Percentiles rank a stretch among this genome's conserved stretches.
Conservation (phyloP, 2,888 invertebrate genomes). For the Eupithecia subumbrata region DNA sequence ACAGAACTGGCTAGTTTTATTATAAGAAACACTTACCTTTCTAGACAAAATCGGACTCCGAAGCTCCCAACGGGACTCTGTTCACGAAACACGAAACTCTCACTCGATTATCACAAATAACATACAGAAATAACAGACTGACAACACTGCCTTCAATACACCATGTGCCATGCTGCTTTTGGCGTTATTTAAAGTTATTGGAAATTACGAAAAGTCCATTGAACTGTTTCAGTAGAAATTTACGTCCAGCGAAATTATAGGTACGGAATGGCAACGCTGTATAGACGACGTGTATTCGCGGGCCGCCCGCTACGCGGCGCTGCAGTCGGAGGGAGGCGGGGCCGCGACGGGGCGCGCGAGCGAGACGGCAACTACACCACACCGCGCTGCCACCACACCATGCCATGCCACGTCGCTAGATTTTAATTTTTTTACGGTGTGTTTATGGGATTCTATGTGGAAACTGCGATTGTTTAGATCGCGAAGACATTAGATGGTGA, state of each 20-base stretch:
- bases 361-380: constrained; percentile 57
- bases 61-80: constrained; percentile 73
- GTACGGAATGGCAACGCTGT: constrained; percentile 84
- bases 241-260: constrained; percentile 84
- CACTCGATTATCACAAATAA: constrained; percentile 75
- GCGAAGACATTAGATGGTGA: constrained; percentile 72
- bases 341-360: constrained; percentile 68
- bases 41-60: constrained; percentile 67
- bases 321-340: constrained; percentile 72
- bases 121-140: constrained; percentile 68
- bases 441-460: constrained; percentile 71
- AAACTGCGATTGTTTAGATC: constrained; percentile 76
- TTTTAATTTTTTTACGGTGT: constrained; percentile 67
- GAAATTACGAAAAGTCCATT: constrained; percentile 83
- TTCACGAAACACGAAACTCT: constrained; percentile 76
- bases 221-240: constrained; percentile 84
- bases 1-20: constrained; percentile 36
- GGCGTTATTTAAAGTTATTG: constrained; percentile 73
- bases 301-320: constrained; percentile 77
- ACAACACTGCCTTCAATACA: constrained; percentile 73
- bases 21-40: constrained; percentile 63
- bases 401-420: constrained; percentile 46
- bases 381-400: constrained; percentile 21
- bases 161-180: constrained; percentile 71
- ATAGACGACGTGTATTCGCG: constrained; percentile 75